These are phyloP conservation scores for Micrasema minimum DNA, from an alignment of 1,140 invertebrate genomes.

Conservation along the genomic window DNA sequence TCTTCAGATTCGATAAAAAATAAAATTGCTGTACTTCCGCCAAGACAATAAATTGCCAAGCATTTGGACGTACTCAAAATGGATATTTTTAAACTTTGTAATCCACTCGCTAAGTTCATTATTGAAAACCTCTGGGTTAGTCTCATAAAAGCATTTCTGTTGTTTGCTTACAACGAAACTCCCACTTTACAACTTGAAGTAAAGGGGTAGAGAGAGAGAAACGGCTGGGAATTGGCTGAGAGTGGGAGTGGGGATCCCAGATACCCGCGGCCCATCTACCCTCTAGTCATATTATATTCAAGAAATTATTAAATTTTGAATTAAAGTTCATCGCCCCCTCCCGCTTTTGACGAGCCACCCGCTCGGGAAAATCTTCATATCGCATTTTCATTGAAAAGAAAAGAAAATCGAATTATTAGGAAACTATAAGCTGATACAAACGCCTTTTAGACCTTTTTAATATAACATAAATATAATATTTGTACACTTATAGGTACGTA, in stretches of 20 bases:
- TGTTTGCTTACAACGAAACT: slow-evolving; percentile 46
- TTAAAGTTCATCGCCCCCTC: slow-evolving; percentile 41
- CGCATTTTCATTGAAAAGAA: not conserved
- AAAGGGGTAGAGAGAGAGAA: slow-evolving; percentile 33
- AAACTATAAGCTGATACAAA: not conserved
- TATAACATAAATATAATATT: not conserved
- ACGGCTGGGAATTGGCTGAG: too few species aligned
- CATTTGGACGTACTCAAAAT: too few species aligned
- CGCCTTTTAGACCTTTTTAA: not conserved
- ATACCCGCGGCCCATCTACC: not conserved
- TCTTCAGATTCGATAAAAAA: too few species aligned
- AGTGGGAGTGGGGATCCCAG: slow-evolving; percentile 6
- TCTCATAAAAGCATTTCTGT: slow-evolving; percentile 38
- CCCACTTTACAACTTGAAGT: slow-evolving; percentile 40
- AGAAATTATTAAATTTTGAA: slow-evolving; percentile 52
- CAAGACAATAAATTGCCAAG: too few species aligned
- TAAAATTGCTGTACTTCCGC: too few species aligned
- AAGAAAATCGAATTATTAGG: not conserved
- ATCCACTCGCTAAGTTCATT: too few species aligned
- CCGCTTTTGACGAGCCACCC: not conserved
- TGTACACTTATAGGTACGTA: not conserved
- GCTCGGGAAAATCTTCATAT: not conserved
- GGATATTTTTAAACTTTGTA: too few species aligned
- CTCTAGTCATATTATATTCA: slow-evolving; percentile 27
- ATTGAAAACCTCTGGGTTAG: slow-evolving; percentile 6